A percentile compares a stretch with the other conserved stretches of the same genome.
Evolutionary conservation across 1,140 invertebrate genomes (phyloP).

Genomic region (Ephestia elutella): DNA sequence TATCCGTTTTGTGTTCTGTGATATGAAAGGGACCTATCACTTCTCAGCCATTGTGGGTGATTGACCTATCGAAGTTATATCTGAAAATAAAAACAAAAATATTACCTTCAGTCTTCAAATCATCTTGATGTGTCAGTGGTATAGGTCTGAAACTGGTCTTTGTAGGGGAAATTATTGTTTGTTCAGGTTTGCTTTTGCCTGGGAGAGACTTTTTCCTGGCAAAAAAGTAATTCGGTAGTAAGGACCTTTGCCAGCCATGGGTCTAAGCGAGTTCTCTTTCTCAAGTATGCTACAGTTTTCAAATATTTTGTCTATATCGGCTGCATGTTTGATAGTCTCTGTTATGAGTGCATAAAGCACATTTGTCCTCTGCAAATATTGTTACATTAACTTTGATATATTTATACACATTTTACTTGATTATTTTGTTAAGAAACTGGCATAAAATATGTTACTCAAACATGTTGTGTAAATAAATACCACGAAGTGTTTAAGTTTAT

Average conservation of each 20-base stretch:
- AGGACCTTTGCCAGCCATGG: conserved; percentile 82
- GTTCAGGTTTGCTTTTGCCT: conserved; percentile 80
- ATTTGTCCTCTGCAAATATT: conserved; percentile 80
- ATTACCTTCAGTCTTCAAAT: conserved; percentile 65
- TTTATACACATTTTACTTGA: too few relatives aligned
- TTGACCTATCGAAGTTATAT: conserved; percentile 36
- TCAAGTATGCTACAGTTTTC: conserved; percentile 77
- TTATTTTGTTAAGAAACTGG: too few relatives aligned
- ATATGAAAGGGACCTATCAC: conserved; percentile 56
- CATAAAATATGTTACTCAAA: neutral
- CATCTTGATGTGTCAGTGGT: conserved; percentile 41
- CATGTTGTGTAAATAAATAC: conserved; percentile 25
- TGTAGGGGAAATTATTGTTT: conserved; percentile 80
- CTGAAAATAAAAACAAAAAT: conserved; percentile 64
- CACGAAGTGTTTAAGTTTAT: conserved; percentile 77
- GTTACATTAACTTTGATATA: conserved; percentile 9
- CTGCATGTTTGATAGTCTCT: conserved; percentile 80
- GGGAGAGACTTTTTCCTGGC: conserved; percentile 81
- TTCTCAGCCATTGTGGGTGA: conserved; percentile 54
- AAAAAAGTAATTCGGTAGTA: conserved; percentile 88
- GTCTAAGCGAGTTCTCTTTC: conserved; percentile 81
- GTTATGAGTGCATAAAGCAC: conserved; percentile 82
- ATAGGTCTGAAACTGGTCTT: conserved; percentile 70
- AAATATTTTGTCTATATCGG: conserved; percentile 79
- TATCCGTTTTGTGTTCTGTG: conserved; percentile 64